Evolutionary conservation across 2,888 invertebrate species (phyloP).

Genomic region (Agonopterix alstromeriana): DNA sequence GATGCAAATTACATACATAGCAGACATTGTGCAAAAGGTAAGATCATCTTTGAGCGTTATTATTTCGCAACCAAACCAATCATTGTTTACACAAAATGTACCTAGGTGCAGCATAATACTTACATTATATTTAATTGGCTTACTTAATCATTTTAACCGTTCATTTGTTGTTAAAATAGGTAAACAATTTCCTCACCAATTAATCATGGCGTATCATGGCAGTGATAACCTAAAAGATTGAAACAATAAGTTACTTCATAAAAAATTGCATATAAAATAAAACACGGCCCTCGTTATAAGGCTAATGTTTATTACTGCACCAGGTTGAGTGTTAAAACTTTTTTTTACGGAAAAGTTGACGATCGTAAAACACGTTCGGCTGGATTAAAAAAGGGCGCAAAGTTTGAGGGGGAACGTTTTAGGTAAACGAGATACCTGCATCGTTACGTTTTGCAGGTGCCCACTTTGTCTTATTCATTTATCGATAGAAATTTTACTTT

Average conservation of each 20-base stretch:
- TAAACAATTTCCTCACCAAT: too few species aligned
- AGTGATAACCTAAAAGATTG: conserved; percentile 40
- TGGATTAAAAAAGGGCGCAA: conserved; percentile 57
- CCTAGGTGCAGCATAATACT: too few species aligned
- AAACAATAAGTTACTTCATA: conserved; percentile 50
- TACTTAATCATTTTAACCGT: too few species aligned
- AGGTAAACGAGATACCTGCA: conserved; percentile 19
- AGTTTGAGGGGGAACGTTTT: conserved; percentile 23
- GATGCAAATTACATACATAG: too few species aligned
- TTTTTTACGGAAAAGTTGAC: conserved; percentile 64
- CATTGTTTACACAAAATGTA: too few species aligned
- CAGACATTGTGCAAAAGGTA: too few species aligned
- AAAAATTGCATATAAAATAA: conserved; percentile 22
- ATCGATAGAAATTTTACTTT: not conserved
- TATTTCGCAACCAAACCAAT: too few species aligned
- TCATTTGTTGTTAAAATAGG: too few species aligned
- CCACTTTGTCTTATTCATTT: not conserved
- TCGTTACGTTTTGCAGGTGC: not conserved
- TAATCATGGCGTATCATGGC: conserved; percentile 6
- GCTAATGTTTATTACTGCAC: conserved; percentile 44
- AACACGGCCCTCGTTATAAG: conserved; percentile 27
- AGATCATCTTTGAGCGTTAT: too few species aligned
- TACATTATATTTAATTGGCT: too few species aligned
- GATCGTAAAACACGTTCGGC: conserved; percentile 64
- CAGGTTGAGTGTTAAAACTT: conserved; percentile 47